These are phyloP conservation scores for Elephas maximus DNA, from an alignment of 2,113 vertebrate genomes.

Conservation along the genomic window DNA sequence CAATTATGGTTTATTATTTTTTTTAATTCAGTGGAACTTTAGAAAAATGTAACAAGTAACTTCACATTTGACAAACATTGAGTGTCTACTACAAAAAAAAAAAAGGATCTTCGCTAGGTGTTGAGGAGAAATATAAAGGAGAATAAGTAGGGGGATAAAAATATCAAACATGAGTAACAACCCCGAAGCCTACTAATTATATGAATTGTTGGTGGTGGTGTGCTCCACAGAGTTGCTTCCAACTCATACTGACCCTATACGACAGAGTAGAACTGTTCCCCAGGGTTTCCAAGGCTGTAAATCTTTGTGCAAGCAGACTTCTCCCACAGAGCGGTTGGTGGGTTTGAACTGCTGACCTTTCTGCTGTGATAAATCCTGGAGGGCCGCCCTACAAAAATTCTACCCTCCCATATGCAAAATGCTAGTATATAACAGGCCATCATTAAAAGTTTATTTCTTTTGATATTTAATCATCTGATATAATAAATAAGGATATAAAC, in stretches of 20 bases:
- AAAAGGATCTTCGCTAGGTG: background rate
- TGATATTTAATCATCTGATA: background rate
- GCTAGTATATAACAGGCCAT: background rate
- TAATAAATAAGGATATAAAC: background rate
- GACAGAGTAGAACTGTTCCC: background rate
- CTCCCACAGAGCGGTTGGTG: background rate
- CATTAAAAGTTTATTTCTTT: constrained; percentile 7
- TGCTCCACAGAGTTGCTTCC: background rate
- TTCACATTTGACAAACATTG: background rate
- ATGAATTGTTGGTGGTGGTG: background rate
- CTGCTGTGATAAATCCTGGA: background rate
- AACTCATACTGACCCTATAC: background rate
- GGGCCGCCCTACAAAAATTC: background rate
- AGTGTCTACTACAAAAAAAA: background rate
- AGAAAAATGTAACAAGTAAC: background rate
- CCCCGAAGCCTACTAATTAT: background rate
- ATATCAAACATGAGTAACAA: background rate
- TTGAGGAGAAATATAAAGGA: background rate
- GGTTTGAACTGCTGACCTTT: background rate
- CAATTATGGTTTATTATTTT: background rate
- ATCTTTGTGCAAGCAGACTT: background rate
- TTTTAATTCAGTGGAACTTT: background rate
- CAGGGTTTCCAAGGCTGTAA: too few relatives aligned
- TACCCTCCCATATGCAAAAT: background rate
- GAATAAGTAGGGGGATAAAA: background rate